These are phyloP conservation scores for Serrognathus titanus DNA, from an alignment of 2,888 invertebrate species.

Conservation along the genomic window DNA sequence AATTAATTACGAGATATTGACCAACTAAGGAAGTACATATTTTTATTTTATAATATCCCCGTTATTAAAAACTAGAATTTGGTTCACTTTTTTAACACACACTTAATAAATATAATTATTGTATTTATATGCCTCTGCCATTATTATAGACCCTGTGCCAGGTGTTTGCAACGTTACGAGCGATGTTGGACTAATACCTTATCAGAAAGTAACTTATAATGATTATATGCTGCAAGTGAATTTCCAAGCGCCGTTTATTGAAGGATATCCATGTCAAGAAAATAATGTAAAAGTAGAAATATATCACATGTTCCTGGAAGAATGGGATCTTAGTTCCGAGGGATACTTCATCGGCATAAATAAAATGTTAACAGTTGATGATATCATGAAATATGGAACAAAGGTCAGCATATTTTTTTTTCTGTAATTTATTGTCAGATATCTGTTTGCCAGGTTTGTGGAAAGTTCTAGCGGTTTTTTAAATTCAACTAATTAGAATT, in stretches of 20 bases:
- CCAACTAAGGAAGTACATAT: no score
- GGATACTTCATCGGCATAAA: conserved; percentile 60
- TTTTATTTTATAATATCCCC: no score
- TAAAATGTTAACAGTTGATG: conserved; percentile 59
- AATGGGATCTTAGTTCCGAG: conserved; percentile 53
- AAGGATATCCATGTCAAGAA: conserved; percentile 42
- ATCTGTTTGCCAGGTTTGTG: no score
- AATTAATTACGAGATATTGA: no score
- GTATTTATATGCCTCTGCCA: no score
- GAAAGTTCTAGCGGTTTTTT: no score
- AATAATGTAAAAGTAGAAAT: conserved; percentile 50
- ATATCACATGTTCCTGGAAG: conserved; percentile 62
- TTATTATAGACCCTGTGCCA: conserved; percentile 65
- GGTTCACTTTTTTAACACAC: no score
- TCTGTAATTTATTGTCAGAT: no score
- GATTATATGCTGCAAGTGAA: conserved; percentile 54
- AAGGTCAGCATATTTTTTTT: conserved; percentile 46
- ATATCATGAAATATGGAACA: conserved; percentile 53
- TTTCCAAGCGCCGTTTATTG: conserved; percentile 52
- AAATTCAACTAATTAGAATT: no score
- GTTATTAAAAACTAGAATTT: no score
- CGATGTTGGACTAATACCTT: conserved; percentile 58
- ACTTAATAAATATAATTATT: no score
- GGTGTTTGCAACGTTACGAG: conserved; percentile 77
- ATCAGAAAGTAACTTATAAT: conserved; percentile 49